Conservation (phyloP, 2,888 invertebrate species). For the Temnothorax rugatulus region DNA sequence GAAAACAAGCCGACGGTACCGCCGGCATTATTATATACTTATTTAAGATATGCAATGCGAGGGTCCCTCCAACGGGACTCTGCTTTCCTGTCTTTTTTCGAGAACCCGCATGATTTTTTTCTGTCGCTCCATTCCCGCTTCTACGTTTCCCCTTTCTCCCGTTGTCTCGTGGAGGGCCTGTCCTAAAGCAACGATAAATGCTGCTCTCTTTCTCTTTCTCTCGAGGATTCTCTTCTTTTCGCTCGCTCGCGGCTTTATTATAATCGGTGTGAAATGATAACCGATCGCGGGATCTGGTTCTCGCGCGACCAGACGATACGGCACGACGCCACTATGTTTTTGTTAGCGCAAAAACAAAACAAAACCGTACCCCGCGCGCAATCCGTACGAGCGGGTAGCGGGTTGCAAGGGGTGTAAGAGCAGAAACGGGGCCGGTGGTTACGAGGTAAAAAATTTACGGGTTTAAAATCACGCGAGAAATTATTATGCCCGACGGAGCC, state of each 20-base stretch:
- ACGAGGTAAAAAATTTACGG: conserved; percentile 85
- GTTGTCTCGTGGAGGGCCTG: conserved; percentile 10
- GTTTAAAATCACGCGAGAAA: conserved; percentile 86
- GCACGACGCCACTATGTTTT: conserved; percentile 76
- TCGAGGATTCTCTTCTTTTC: conserved; percentile 26
- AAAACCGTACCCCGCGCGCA: conserved; percentile 59
- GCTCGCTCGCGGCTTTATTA: conserved; percentile 78
- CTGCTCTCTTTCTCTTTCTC: conserved; percentile 17
- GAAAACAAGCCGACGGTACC: conserved; percentile 66
- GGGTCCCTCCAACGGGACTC: conserved; percentile 76
- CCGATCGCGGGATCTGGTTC: conserved; percentile 80
- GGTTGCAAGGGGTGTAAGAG: conserved; percentile 55
- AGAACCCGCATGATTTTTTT: conserved; percentile 71
- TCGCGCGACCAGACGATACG: conserved; percentile 71
- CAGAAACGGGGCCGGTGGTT: conserved; percentile 67
- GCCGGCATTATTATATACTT: conserved; percentile 86
- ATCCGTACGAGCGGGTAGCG: conserved; percentile 54
- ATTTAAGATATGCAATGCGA: conserved; percentile 81
- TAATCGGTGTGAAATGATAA: conserved; percentile 87
- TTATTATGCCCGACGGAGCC: conserved; percentile 80
- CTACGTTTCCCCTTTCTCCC: conserved; percentile 42
- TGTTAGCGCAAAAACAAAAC: conserved; percentile 80
- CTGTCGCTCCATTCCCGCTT: conserved; percentile 56
- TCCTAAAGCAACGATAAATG: conserved; percentile 29
- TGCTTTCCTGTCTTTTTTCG: conserved; percentile 74